phyloP scores from a whole-genome alignment of 2,113 vertebrate genomes.

The Xiphophorus maculatus region DNA sequence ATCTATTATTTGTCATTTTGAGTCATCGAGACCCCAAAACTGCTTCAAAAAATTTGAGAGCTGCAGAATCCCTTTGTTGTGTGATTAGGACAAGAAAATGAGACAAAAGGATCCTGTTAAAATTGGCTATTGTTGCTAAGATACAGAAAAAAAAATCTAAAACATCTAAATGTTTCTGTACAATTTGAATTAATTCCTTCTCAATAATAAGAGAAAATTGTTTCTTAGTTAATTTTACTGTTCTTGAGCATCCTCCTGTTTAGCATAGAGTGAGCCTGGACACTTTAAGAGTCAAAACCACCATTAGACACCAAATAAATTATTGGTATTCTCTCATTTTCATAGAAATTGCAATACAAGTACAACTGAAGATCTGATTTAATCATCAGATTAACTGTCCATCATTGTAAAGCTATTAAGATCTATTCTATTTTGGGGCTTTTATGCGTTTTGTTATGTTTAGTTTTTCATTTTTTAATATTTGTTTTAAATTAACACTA shows the following conservation, averaged over 20 bases:
- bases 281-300: neutral
- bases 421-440: neutral
- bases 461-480: neutral
- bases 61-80: neutral
- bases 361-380: neutral
- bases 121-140: neutral
- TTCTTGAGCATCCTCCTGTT: neutral
- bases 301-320: neutral
- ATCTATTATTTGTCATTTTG: neutral
- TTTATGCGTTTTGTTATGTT: neutral
- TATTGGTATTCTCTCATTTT: neutral
- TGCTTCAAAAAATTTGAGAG: too few relatives aligned
- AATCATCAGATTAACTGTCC: neutral
- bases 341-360: neutral
- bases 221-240: neutral
- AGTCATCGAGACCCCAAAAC: too few relatives aligned
- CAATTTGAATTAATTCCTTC: too few relatives aligned
- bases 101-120: neutral
- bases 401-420: neutral
- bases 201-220: neutral
- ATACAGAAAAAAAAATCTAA: neutral
- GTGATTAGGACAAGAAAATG: neutral
- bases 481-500: neutral
- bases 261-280: neutral
- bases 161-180: neutral